These are phyloP conservation scores for Tyrannus savana DNA, from an alignment of 2,113 vertebrate genomes.

Conservation along the genomic window DNA sequence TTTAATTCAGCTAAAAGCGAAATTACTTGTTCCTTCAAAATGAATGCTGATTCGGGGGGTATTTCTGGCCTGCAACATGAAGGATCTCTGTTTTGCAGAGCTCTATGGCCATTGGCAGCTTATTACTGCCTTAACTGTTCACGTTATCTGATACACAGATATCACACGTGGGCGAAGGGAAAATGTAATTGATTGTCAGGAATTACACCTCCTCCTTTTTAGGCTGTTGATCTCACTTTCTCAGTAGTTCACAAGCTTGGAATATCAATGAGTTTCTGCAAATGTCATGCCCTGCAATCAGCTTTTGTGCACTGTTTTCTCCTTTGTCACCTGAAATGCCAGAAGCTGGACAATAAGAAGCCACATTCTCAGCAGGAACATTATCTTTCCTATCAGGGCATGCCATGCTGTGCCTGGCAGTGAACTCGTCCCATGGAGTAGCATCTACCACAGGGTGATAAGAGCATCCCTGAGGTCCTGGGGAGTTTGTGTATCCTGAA, in stretches of 20 bases:
- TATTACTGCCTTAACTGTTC: constrained; percentile 2
- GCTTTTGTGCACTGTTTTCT: background rate
- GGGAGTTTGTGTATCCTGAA: background rate
- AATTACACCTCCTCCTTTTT: background rate
- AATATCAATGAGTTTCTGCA: background rate
- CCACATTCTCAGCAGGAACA: background rate
- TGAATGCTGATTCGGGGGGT: background rate
- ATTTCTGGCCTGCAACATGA: background rate
- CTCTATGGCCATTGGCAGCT: background rate
- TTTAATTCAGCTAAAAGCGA: constrained; percentile 9
- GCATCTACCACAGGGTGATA: background rate
- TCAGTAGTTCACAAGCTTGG: background rate
- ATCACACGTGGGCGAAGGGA: background rate
- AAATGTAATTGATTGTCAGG: background rate
- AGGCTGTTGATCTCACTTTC: background rate
- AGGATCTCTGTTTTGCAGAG: background rate
- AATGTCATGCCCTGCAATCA: background rate
- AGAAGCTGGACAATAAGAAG: background rate
- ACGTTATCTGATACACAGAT: background rate
- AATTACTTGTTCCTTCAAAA: constrained; percentile 5
- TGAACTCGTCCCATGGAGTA: background rate
- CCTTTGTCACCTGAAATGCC: background rate
- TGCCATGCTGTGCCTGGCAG: background rate
- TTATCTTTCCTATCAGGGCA: background rate
- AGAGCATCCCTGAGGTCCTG: background rate